These are phyloP conservation scores for Nyctalus aviator DNA, from an alignment of 2,797 vertebrate genomes.

Conservation along the genomic window DNA sequence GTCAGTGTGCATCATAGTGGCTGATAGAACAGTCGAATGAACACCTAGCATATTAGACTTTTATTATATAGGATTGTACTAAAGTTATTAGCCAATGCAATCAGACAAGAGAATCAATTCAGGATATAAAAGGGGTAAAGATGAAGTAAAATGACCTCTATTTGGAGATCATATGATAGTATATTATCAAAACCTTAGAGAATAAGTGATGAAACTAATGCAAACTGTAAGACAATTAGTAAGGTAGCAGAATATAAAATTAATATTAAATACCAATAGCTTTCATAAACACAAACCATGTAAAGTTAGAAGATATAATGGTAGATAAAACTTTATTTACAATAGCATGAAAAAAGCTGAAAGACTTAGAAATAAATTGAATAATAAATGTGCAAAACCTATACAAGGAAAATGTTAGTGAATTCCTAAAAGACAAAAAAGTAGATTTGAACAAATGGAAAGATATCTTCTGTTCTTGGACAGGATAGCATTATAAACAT, in stretches of 20 bases:
- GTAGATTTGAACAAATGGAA: neutral
- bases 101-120: neutral
- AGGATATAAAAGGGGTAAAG: neutral
- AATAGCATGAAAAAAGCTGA: neutral
- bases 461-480: slow-evolving; percentile 3
- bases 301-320: neutral
- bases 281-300: neutral
- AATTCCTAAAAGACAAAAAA: neutral
- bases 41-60: too few relatives aligned
- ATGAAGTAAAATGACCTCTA: slow-evolving; percentile 1
- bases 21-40: too few relatives aligned
- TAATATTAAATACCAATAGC: neutral
- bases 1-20: too few relatives aligned
- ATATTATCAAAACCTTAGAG: neutral
- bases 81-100: neutral
- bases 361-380: neutral
- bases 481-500: neutral
- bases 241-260: slow-evolving; percentile 1
- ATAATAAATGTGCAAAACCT: neutral
- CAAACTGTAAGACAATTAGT: neutral
- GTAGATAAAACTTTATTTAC: neutral
- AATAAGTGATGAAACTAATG: slow-evolving; percentile 9
- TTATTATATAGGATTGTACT: neutral
- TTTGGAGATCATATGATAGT: neutral
- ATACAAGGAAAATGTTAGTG: neutral